Conservation (phyloP, 2,797 vertebrate genomes). For the Anguilla megastoma region DNA sequence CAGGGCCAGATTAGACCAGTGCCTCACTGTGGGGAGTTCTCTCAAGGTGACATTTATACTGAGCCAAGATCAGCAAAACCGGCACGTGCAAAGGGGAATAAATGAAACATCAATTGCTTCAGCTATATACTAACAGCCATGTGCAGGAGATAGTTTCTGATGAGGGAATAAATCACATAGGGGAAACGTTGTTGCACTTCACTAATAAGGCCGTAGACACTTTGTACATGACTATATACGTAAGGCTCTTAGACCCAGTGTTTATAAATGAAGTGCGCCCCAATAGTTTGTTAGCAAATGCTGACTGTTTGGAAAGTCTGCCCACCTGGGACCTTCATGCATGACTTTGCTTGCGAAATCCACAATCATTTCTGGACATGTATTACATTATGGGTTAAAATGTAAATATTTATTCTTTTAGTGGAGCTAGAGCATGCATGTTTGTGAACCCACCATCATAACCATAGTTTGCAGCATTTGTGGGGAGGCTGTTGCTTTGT, state of each 20-base stretch:
- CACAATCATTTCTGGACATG: not conserved
- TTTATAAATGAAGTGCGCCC: not conserved
- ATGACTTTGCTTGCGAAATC: not conserved
- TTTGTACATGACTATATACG: not conserved
- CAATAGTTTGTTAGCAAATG: not conserved
- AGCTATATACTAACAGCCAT: not conserved
- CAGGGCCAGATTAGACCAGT: not conserved
- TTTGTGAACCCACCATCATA: not conserved
- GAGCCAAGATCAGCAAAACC: constrained; percentile 1
- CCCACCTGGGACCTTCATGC: not conserved
- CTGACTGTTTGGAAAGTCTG: not conserved
- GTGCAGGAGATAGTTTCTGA: not conserved
- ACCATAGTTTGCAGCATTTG: not conserved
- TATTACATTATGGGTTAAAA: not conserved
- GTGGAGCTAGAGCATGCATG: not conserved
- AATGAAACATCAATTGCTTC: not conserved
- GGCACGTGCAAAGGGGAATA: not conserved
- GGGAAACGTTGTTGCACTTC: not conserved
- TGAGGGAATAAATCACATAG: not conserved
- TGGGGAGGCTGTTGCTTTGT: not conserved
- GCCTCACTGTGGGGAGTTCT: not conserved
- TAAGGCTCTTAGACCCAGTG: not conserved
- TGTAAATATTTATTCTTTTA: not conserved
- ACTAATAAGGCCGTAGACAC: not conserved
- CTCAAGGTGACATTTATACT: constrained; percentile 5